These are phyloP conservation scores for Platalea minor DNA, from an alignment of 2,797 vertebrate species.

Conservation along the genomic window DNA sequence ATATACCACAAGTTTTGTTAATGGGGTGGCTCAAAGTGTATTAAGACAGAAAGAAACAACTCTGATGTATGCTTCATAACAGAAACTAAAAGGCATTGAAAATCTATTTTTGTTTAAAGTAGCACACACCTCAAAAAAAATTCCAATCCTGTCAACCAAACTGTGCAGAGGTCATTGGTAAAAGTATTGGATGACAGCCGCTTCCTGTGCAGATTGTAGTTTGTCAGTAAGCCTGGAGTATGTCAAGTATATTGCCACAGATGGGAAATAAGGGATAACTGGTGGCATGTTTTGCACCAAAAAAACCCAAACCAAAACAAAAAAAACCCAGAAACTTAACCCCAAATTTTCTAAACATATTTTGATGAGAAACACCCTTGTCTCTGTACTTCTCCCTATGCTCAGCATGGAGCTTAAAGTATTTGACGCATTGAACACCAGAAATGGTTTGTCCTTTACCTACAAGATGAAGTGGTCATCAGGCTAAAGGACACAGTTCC, in stretches of 20 bases:
- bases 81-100: not conserved
- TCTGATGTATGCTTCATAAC: not conserved
- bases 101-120: not conserved
- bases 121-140: not conserved
- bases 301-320: rapidly evolving
- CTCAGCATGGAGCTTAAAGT: not conserved
- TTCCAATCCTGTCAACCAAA: not conserved
- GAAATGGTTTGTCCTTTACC: not conserved
- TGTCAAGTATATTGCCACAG: not conserved
- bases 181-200: not conserved
- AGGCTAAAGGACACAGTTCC: not conserved
- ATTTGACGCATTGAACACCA: not conserved
- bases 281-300: not conserved
- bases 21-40: not conserved
- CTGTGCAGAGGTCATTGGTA: not conserved
- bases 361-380: not conserved
- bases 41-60: not conserved
- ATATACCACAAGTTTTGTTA: not conserved
- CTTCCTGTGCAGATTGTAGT: not conserved
- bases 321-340: not conserved
- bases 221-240: not conserved
- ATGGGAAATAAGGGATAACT: not conserved
- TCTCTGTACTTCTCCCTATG: not conserved
- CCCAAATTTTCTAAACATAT: not conserved
- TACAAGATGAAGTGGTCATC: not conserved